Base-by-base conservation (phyloP, 1,140 invertebrate species). In the Charaxes varanes region DNA sequence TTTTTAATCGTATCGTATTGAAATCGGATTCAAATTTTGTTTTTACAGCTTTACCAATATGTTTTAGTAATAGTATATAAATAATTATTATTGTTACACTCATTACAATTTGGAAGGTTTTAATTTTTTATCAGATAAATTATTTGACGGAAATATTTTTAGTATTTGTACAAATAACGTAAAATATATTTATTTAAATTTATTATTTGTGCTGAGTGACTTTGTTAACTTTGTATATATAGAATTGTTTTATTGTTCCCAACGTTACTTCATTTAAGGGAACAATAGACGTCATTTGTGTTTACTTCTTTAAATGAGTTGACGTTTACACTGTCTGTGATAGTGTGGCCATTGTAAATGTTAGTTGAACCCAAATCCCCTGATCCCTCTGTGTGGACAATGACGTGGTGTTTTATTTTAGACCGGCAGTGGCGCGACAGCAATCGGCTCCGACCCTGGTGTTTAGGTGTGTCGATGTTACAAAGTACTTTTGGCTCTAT, bases 381-480 rank as follows among this genome's bases (percentile, higher is more conserved):
- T 50, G 23, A 42, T 43, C 53, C 58, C 37, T 68, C 41, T 53
- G 43, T 68, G 49, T 61, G 52, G 53, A 59, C 60, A 76, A 65
- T 77, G 69, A 72, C 59, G 41, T 62, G 53, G 62, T 81, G 65
- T 82, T 85, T 85, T 68, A 74, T 85, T 82, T 77, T 82, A 85
- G 83, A 84, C 83, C 83, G 59, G 78, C 77, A 62, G 83, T 85
- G 71, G 73, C 83, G 63, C 72, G 83, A 40, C 83, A 85, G 80
- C 83, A 85, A 81, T 85, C 83, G 47, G 81, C 83, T 53, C 83
- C 83, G 55, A 83, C 81, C 60, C 77, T 85, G 64, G 83, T 84
- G 63, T 84, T 82, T 85, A 85, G 83, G 83, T 85, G 83, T 85
- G 84, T 85, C 81, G 77, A 71, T 82, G 80, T 85, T 73, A 67